Evolutionary conservation across 2,113 vertebrate species (phyloP), one percentile per base, ranked within the genome.

Genomic region (Alethe castanea): DNA sequence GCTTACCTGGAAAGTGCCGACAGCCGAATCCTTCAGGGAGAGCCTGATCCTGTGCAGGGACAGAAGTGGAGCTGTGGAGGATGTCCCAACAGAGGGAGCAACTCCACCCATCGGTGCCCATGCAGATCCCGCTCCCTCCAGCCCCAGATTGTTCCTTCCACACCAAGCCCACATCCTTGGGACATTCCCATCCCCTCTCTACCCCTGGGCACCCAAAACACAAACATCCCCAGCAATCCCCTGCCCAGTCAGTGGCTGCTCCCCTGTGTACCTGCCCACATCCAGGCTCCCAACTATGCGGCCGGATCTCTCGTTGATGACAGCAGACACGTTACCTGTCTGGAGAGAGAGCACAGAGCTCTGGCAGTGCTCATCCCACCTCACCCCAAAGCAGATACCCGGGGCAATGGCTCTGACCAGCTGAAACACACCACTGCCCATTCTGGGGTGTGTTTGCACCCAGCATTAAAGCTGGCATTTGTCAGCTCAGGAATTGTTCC

Each of bases 1-100:
- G 82, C 98, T 97, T 77, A 98, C 98, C 74, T 94, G 54, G 77
- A 98, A 98, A 57, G 70, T 14, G 42, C 97, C 97, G 0, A 98
- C 47, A 18, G 97, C 54, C 0, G 98, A 98, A 14, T 95, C 90
- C 93, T 97, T 97, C 91, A 98, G 94, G 11, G 96, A 73, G 23
- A 98, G 72, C 38, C 44, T 42, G 72, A 98, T 65, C 92, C 98
- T 98, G 90, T 1, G 1, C 23, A 59, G 60, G 62, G 22, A 36
- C 4, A 78, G 44, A 90, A 84, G 33, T 1, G 4, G 11, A 33
- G 71, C 83, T 47, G 19, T 12, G 23, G 33, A 29, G 54, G 44
- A 48, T 53, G 82, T 23, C 45, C 26, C 73, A 13, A 1, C 0
- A 2, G 15, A 50, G 24, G 19, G 61, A 56, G 22, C 6, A 0